phyloP scores from a whole-genome alignment of 2,888 invertebrate species.

The Xanthorhoe spadicearia region DNA sequence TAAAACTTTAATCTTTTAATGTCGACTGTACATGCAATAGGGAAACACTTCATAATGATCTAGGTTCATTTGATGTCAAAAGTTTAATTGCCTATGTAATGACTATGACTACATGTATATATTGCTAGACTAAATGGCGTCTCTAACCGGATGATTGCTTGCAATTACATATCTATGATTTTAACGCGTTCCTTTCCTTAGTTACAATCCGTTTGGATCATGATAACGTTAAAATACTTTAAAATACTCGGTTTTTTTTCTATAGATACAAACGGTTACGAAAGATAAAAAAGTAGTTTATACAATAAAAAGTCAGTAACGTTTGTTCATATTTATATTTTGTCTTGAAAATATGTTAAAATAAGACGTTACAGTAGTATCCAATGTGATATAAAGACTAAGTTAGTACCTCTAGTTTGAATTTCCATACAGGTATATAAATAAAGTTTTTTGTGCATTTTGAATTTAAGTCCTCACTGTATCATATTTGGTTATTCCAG shows the following conservation, averaged over 20 bases:
- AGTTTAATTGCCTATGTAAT: constrained; percentile 28
- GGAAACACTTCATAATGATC: constrained; percentile 22
- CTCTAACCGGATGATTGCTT: constrained; percentile 14
- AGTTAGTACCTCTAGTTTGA: not conserved
- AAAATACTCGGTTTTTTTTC: no score
- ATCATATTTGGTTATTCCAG: not conserved
- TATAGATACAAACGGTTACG: no score
- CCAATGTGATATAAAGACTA: not conserved
- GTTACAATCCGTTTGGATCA: constrained; percentile 1
- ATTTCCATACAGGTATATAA: no score
- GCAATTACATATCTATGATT: constrained; percentile 6
- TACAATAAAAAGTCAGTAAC: no score
- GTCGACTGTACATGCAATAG: constrained; percentile 16
- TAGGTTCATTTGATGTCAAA: constrained; percentile 29
- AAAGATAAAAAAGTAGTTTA: no score
- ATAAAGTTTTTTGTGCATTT: no score
- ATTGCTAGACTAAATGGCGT: constrained; percentile 10
- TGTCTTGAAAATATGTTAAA: no score
- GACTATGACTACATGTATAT: constrained; percentile 13
- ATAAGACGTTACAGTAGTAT: no score
- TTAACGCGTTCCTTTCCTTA: not conserved
- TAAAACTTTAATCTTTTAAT: not conserved
- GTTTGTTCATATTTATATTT: no score
- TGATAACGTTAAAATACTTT: no score
- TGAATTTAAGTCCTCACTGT: not conserved